These are phyloP conservation scores for Hemaris fuciformis DNA, from an alignment of 2,888 invertebrate genomes.

Conservation along the genomic window DNA sequence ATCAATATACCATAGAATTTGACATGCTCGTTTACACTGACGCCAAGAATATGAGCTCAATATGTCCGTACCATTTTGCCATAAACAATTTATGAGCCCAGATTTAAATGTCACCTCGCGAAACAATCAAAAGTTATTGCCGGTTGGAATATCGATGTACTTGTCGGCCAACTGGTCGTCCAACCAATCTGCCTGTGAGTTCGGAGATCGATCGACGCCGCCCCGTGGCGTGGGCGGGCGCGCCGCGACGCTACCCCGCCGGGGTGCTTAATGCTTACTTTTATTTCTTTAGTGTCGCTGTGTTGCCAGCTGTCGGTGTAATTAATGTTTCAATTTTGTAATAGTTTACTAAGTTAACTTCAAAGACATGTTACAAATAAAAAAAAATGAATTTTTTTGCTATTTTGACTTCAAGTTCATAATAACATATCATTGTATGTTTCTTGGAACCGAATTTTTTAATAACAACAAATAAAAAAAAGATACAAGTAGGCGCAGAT, in stretches of 20 bases:
- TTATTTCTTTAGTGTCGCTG: constrained; percentile 9
- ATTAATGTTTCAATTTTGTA: neutral
- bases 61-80: neutral
- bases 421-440: no score
- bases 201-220: constrained; percentile 18
- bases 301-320: neutral
- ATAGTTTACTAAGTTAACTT: no score
- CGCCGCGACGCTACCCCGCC: constrained; percentile 34
- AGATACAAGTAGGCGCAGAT: no score
- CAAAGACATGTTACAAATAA: no score
- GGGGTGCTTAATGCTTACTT: constrained; percentile 4
- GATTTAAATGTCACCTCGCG: constrained; percentile 28
- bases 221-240: constrained; percentile 40
- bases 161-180: constrained; percentile 26
- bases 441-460: no score
- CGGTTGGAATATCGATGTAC: constrained; percentile 29
- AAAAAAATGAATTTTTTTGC: no score
- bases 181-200: constrained; percentile 32
- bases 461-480: no score
- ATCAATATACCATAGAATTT: no score
- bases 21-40: no score
- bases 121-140: constrained; percentile 32
- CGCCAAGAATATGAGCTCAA: neutral
- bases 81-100: neutral
- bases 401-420: no score